These are phyloP conservation scores for Lithobates pipiens DNA, from an alignment of 2,797 vertebrate species.

Conservation along the genomic window DNA sequence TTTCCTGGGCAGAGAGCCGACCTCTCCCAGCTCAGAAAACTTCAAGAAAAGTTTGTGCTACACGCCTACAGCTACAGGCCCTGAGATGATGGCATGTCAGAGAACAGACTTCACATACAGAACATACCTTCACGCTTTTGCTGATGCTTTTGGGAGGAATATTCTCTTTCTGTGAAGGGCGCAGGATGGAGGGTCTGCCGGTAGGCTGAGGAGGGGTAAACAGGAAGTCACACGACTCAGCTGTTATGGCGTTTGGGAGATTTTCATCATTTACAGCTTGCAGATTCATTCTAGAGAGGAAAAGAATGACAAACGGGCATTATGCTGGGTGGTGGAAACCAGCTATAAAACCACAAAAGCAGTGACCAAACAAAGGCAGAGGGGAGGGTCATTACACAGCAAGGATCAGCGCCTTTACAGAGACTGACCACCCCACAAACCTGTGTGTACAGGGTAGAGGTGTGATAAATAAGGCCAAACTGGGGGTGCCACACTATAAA, in stretches of 20 bases:
- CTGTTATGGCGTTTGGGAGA: conserved; percentile 67
- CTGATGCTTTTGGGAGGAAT: conserved; percentile 78
- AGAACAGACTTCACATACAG: no score
- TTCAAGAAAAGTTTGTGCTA: not conserved
- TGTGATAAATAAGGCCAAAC: no score
- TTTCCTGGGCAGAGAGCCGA: conserved; percentile 10
- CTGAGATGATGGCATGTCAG: not conserved
- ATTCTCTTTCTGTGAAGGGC: conserved; percentile 89
- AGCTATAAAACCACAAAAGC: no score
- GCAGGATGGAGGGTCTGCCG: conserved; percentile 86
- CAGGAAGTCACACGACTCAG: conserved; percentile 76
- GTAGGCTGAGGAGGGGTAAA: conserved; percentile 79
- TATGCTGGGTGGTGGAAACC: no score
- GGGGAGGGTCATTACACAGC: no score
- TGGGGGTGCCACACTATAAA: no score
- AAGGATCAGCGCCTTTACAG: no score
- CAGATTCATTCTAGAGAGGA: conserved; percentile 87
- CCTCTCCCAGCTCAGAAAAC: not conserved
- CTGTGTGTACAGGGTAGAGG: no score
- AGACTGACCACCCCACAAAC: no score
- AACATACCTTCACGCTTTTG: conserved; percentile 83
- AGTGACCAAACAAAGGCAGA: no score
- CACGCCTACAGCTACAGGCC: not conserved
- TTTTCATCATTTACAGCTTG: conserved; percentile 84
- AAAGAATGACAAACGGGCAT: not conserved